Base-by-base conservation (phyloP, 2,888 invertebrate genomes). In the Lithophane semibrunnea region DNA sequence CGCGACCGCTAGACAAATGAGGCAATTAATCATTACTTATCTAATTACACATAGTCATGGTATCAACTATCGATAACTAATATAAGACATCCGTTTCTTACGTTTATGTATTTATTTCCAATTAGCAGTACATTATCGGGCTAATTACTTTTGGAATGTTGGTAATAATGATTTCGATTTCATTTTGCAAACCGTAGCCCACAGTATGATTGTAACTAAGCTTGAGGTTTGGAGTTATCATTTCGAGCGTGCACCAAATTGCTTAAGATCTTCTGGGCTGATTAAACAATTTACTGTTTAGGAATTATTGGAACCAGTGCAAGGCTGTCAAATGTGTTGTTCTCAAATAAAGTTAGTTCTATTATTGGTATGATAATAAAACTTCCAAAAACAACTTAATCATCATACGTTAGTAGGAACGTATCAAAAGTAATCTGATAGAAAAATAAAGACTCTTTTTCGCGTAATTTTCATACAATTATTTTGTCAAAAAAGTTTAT, bases 61-160 rank as follows among this genome's bases (percentile, higher is more conserved):
- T 44, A 71, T 73, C 54, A 75, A 69, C 69, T 67, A 72, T 72
- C 52, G 54, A 64, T 82, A 69, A 54, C 58, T 67, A 78, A 78
- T 70, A 79, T 61, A 66, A 74, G 72, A 37, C 63, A 79, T 79
- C 66, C 44, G 61, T 68, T 73, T 58, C 66, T 71, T 64, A 69
- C 42, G 60, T 54, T 24, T 69, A 71, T 13, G 63, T 81, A 86
- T 86, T 70, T 86, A 82, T 73, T 74, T 82, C 60, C 74, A 83
- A 83, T 83, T 76, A 83, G 79, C 78, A 66, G 58, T 72, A 86
- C 65, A 86, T 83, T 79, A 86, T 73, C 69, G 61, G 60, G 67
- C 29, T 79, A 72, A 83, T 83, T 79, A 86, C 73, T 86, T 74
- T 68, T 71, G 60, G 68, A 66, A 81, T 84, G 65, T 58, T 44